Percentiles rank a stretch among this genome's conserved stretches.
These are phyloP conservation scores for Varroa destructor DNA, from an alignment of 1,140 invertebrate genomes.

Conservation along the genomic window DNA sequence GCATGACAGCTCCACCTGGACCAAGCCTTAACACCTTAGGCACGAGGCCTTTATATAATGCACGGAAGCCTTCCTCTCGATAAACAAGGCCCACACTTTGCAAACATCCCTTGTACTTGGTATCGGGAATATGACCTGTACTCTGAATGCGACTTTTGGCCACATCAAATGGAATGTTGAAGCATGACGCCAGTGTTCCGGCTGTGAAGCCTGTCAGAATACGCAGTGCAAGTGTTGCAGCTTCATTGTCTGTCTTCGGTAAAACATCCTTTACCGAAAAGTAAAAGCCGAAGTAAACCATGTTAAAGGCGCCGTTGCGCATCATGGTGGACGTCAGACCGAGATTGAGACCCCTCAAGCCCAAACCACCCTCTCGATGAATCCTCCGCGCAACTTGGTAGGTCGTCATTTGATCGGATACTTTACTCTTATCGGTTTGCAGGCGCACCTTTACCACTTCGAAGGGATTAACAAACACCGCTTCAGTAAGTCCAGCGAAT, in stretches of 20 bases:
- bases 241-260: constrained; percentile 51
- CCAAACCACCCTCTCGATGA: constrained; percentile 55
- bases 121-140: constrained; percentile 57
- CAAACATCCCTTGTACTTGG: constrained; percentile 65
- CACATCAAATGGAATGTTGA: constrained; percentile 91
- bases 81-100: constrained; percentile 60
- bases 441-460: constrained; percentile 80
- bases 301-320: constrained; percentile 76
- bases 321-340: constrained; percentile 73
- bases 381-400: constrained; percentile 51
- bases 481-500: constrained; percentile 71
- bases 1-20: constrained; percentile 78
- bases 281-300: constrained; percentile 86
- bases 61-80: constrained; percentile 68
- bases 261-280: constrained; percentile 68
- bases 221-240: constrained; percentile 16
- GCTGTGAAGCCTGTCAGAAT: constrained; percentile 54
- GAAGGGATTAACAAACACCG: constrained; percentile 78
- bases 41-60: constrained; percentile 76
- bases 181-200: constrained; percentile 63
- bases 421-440: constrained; percentile 41
- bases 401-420: constrained; percentile 5
- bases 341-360: constrained; percentile 63
- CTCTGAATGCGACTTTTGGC: constrained; percentile 87
- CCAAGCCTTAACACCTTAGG: constrained; percentile 79